phyloP scores from a whole-genome alignment of 2,113 vertebrate genomes.

The Coturnix japonica region DNA sequence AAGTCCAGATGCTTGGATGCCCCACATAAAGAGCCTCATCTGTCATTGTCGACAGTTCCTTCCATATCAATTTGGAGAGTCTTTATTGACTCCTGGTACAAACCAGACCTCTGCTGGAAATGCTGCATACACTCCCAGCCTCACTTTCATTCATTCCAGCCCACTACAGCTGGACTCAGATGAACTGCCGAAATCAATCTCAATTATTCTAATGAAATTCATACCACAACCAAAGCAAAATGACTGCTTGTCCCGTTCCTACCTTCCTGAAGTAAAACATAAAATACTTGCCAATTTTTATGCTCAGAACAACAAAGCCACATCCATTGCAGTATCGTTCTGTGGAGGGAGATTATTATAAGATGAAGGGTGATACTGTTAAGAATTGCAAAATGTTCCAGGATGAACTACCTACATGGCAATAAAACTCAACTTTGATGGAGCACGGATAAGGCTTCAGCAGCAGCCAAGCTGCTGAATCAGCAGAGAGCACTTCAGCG shows the following conservation, averaged over 20 bases:
- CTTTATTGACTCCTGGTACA: neutral
- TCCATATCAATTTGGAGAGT: neutral
- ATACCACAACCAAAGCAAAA: neutral
- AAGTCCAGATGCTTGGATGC: neutral
- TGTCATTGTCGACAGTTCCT: neutral
- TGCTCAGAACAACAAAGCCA: neutral
- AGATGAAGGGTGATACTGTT: neutral
- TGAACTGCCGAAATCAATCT: neutral
- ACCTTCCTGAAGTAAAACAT: neutral
- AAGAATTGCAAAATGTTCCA: neutral
- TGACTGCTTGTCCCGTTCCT: neutral
- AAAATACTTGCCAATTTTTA: neutral
- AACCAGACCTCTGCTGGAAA: neutral
- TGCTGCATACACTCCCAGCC: neutral
- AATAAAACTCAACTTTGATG: slow-evolving; percentile 18
- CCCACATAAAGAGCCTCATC: neutral
- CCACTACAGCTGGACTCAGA: neutral
- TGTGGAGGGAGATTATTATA: slow-evolving; percentile 11
- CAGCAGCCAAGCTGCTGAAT: slow-evolving; percentile 51
- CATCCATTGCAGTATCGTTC: neutral
- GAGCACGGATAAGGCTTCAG: neutral
- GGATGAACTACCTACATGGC: slow-evolving; percentile 21
- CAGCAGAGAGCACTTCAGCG: slow-evolving; percentile 26
- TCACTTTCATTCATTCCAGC: neutral
- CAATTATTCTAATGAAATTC: neutral